Evolutionary conservation across 2,797 vertebrate species (phyloP), one percentile per base, ranked within the genome.

Genomic region (Tadarida brasiliensis): DNA sequence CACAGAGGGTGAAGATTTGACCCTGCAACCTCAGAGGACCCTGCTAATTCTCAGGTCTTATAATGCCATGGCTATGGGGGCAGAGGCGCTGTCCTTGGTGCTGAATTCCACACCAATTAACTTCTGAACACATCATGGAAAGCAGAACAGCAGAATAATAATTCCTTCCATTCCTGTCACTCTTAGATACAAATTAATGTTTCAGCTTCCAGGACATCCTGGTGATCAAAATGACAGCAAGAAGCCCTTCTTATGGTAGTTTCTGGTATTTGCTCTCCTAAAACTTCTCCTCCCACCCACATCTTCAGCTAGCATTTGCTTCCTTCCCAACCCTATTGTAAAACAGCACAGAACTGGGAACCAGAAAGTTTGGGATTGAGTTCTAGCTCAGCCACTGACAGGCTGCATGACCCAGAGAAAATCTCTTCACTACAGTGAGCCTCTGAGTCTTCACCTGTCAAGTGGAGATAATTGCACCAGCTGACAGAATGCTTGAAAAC

Each of bases 381-480:
- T 54, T 54, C 83, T 17, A 63, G 71, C 16, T 49, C 59, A 77
- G 81, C 16, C 28, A 17, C 49, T 10, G 28, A 87, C 8, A 91
- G 54, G 44, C 44, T 59, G 15, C 47, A 9, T 8, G 17, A 51
- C 70, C 63, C 24, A 56, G 11, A 78, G 57, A 26, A 87, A 94
- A 87, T n/a, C 33, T 35, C 47, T 76, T 74, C 39, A 47, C 77
- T 14, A 20, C 26, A 35, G 44, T 1, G 26, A 82, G 47, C 39
- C 49, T 87, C 89, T 35, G 86, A 88, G 87, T 63, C 89, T 61
- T 92, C 86, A 71, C 56, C 82, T 89, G 89, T 83, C 78, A 61
- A 88, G 30, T 1, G 22, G 73, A 88, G 82, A 87, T 80, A 61
- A 94, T 83, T 71, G 47, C n/a, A 68, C 30, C 80, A 74, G 86